Evolutionary conservation across 2,797 vertebrate genomes (phyloP).

Genomic region (Corythornis leucogaster): DNA sequence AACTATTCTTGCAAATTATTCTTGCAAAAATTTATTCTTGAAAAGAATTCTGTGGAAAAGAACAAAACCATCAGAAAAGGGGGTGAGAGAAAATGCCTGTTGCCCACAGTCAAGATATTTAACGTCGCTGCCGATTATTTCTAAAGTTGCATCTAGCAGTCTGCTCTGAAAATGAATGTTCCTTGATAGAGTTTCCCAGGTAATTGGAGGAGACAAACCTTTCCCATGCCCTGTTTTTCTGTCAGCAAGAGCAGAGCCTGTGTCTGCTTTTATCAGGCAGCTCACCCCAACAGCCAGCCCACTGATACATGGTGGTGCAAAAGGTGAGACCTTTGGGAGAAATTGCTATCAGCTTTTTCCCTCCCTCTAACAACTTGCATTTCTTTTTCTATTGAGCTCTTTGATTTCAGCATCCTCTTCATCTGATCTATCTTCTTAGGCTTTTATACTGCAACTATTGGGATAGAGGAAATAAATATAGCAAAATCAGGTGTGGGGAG

Average conservation of each 20-base stretch:
- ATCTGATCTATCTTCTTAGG: not conserved
- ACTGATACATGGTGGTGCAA: rapidly evolving
- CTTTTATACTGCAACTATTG: not conserved
- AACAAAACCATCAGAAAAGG: not conserved
- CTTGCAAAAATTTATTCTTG: too few relatives aligned
- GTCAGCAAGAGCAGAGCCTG: not conserved
- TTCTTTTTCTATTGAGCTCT: not conserved
- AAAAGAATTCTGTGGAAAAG: too few relatives aligned
- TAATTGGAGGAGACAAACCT: not conserved
- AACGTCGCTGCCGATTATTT: not conserved
- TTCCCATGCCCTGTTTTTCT: not conserved
- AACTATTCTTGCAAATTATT: not conserved
- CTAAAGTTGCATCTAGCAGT: not conserved
- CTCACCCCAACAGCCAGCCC: not conserved
- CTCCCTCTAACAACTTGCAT: not conserved
- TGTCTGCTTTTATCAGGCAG: not conserved
- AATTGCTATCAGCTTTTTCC: not conserved
- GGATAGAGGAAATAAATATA: not conserved
- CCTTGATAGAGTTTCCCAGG: not conserved
- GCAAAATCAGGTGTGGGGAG: not conserved
- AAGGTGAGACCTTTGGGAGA: not conserved
- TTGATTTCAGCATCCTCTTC: not conserved
- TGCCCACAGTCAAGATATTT: not conserved
- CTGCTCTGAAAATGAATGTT: not conserved
- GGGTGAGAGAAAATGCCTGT: rapidly evolving